Base-by-base conservation (phyloP, 1,140 invertebrate genomes). In the Copidosoma floridanum region DNA sequence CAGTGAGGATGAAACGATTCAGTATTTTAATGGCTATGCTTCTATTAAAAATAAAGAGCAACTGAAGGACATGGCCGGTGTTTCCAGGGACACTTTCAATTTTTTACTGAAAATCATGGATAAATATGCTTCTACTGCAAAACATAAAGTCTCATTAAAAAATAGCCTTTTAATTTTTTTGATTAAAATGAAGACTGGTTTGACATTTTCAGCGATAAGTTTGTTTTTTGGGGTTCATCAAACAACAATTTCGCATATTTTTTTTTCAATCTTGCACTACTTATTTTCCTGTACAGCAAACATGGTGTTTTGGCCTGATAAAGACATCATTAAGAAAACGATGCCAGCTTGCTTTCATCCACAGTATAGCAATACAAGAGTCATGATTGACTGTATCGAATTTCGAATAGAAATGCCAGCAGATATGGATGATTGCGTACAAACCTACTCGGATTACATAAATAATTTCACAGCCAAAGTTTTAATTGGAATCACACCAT, bases 401-500 rank as follows among this genome's bases (percentile, higher is more conserved):
- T n/a, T n/a, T n/a, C n/a, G n/a, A n/a, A n/a, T n/a, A n/a, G n/a
- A n/a, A n/a, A n/a, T n/a, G n/a, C n/a, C n/a, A n/a, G n/a, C n/a
- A n/a, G n/a, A n/a, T n/a, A n/a, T n/a, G n/a, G n/a, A n/a, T n/a
- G n/a, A n/a, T n/a, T n/a, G n/a, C n/a, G n/a, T n/a, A n/a, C n/a
- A n/a, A n/a, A n/a, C n/a, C n/a, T n/a, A n/a, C n/a, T n/a, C n/a
- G n/a, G n/a, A n/a, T n/a, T n/a, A n/a, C n/a, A n/a, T n/a, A n/a
- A n/a, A n/a, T n/a, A n/a, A n/a, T n/a, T 29, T 35, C 52, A 57
- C 29, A 60, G 55, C 40, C 57, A 65, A 48, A 40, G 43, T 29
- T 65, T 44, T 44, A n/a, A 57, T 48, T 40, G 72, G 72, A 24
- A 71, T 79, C 62, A 70, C 73, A 44, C 79, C 78, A 21, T 55